A percentile compares a stretch with the other conserved stretches of the same genome.
Conservation (phyloP, 2,797 vertebrate species). For the Cyprinodon diabolis region DNA sequence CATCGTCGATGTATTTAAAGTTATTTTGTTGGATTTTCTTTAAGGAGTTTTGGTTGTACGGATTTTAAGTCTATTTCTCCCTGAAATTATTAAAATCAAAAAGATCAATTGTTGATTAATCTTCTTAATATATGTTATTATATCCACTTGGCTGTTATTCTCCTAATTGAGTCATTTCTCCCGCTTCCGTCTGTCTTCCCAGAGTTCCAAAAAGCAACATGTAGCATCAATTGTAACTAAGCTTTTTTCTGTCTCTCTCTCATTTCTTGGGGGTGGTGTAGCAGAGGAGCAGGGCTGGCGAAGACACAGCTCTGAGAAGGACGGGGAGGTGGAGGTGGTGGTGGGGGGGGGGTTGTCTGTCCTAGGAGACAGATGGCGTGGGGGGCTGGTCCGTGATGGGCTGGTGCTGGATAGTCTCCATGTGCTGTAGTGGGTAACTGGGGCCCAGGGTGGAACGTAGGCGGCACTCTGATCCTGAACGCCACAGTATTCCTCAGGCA, state of each 20-base stretch:
- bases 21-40: too few relatives aligned
- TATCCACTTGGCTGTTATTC: constrained; percentile 51
- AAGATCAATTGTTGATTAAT: constrained; percentile 42
- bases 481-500: constrained; percentile 80
- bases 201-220: constrained; percentile 64
- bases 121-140: constrained; percentile 44
- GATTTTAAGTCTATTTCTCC: constrained; percentile 1
- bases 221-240: constrained; percentile 55
- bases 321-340: constrained; percentile 26
- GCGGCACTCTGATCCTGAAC: constrained; percentile 80
- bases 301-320: constrained; percentile 55
- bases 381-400: constrained; percentile 75
- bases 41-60: not conserved
- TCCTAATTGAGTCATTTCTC: constrained; percentile 66
- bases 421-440: constrained; percentile 79
- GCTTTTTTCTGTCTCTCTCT: constrained; percentile 57
- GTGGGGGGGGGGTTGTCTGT: constrained; percentile 64
- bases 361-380: constrained; percentile 81
- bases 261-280: constrained; percentile 63
- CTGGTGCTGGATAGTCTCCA: constrained; percentile 79
- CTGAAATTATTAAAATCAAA: constrained; percentile 25
- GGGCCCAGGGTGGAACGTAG: constrained; percentile 81
- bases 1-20: not conserved
- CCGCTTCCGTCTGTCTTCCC: constrained; percentile 66
- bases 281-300: constrained; percentile 64